Conservation (phyloP, 2,797 vertebrate genomes). For the Phrynocephalus forsythii region DNA sequence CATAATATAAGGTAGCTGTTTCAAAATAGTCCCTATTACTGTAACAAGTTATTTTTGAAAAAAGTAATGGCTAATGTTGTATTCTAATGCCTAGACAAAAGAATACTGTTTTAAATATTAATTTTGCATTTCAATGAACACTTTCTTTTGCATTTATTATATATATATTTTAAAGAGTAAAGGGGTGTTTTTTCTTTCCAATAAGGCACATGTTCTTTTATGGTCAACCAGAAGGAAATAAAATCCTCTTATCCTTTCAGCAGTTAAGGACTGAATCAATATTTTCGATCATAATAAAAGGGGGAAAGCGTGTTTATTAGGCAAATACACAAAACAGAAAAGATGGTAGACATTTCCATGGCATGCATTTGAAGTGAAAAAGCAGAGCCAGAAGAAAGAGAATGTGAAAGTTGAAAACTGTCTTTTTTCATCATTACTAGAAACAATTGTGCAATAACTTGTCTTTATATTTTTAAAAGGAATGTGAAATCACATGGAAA, state of each 20-base stretch:
- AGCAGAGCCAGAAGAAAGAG: too few species aligned
- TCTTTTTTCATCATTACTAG: not conserved
- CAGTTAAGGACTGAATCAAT: conserved; percentile 2
- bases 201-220: conserved; percentile 17
- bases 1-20: not conserved
- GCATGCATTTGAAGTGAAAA: not conserved
- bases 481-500: not conserved
- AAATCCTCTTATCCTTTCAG: not conserved
- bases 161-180: too few species aligned
- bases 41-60: not conserved
- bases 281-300: not conserved
- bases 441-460: not conserved
- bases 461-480: not conserved
- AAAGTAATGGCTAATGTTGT: not conserved
- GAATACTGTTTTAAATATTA: not conserved
- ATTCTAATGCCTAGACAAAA: not conserved
- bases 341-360: not conserved
- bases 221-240: not conserved
- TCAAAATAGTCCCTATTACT: not conserved
- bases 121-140: not conserved
- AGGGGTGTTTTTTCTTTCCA: conserved; percentile 2
- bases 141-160: too few species aligned
- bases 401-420: not conserved
- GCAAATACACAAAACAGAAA: not conserved
- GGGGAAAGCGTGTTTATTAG: not conserved